Conservation (phyloP, 2,797 vertebrate species). For the Cyprinodon diabolis region DNA sequence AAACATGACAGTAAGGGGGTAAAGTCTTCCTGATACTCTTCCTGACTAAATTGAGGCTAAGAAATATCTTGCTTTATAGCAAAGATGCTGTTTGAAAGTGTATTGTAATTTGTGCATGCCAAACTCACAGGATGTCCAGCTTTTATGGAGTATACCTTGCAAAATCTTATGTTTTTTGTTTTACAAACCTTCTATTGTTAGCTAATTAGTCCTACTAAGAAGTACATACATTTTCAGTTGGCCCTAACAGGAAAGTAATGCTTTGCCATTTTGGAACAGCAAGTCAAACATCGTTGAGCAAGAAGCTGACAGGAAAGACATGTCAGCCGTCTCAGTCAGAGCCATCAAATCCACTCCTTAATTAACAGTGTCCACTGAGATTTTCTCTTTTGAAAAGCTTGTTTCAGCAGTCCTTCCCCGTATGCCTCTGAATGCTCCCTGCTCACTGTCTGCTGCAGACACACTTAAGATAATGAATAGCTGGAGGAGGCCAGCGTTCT, state of each 20-base stretch:
- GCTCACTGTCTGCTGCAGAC: conserved; percentile 67
- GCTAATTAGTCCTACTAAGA: background rate
- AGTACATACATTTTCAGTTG: background rate
- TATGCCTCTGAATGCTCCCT: conserved; percentile 40
- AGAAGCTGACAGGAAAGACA: conserved; percentile 4
- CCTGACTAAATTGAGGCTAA: too few relatives aligned
- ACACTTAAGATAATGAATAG: conserved; percentile 79
- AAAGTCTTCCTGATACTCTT: background rate
- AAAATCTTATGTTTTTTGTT: background rate
- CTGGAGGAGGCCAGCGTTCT: conserved; percentile 67
- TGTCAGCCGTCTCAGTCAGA: conserved; percentile 40
- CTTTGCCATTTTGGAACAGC: background rate
- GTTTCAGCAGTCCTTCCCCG: conserved; percentile 66
- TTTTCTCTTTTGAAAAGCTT: conserved; percentile 47
- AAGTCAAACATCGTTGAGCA: conserved; percentile 8
- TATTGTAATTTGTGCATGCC: background rate
- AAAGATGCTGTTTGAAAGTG: too few relatives aligned
- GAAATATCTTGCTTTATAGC: too few relatives aligned
- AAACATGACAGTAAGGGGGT: too few relatives aligned
- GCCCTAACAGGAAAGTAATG: conserved; percentile 7
- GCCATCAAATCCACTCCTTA: conserved; percentile 50
- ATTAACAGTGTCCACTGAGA: conserved; percentile 52
- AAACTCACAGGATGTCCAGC: background rate
- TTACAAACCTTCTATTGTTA: background rate
- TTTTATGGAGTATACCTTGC: background rate